These are phyloP conservation scores for Gymnoscelis rufifasciata DNA, from an alignment of 2,888 invertebrate species.

Conservation along the genomic window DNA sequence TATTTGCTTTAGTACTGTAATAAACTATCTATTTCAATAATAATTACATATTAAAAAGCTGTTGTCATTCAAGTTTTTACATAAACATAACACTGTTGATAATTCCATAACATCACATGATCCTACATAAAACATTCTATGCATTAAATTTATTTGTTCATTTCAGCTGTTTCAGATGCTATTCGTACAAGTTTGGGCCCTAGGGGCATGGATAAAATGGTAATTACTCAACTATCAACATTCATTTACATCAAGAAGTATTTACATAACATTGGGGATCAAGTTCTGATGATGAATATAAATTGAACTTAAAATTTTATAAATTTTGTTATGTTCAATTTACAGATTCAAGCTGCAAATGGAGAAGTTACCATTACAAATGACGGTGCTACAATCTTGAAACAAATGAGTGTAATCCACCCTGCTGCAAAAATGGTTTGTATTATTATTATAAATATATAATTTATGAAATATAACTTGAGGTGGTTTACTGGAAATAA, in stretches of 20 bases:
- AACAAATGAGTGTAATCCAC: constrained; percentile 98
- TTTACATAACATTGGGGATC: not conserved
- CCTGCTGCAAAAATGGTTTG: constrained; percentile 98
- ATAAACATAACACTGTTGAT: constrained; percentile 1
- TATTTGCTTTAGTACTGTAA: too few species aligned
- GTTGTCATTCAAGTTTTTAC: constrained; percentile 15
- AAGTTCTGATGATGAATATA: not conserved
- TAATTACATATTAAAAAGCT: not conserved
- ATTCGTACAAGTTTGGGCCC: constrained; percentile 99
- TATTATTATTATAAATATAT: too few species aligned
- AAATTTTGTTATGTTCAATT: constrained; percentile 30
- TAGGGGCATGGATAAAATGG: constrained; percentile 99
- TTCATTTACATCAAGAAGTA: not conserved
- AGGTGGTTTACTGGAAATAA: too few species aligned
- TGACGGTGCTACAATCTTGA: constrained; percentile 99
- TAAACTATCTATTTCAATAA: constrained; percentile 2
- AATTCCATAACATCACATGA: constrained; percentile 20
- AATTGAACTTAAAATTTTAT: not conserved
- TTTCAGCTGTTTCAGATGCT: constrained; percentile 97
- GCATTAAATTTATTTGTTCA: constrained; percentile 4
- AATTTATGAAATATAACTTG: too few species aligned
- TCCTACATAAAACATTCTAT: not conserved
- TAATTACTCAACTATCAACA: constrained; percentile 48
- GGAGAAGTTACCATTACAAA: constrained; percentile 99
- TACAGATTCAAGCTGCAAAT: constrained; percentile 94